phyloP scores from a whole-genome alignment of 2,113 vertebrate genomes.

The Melanocharis versteri region DNA sequence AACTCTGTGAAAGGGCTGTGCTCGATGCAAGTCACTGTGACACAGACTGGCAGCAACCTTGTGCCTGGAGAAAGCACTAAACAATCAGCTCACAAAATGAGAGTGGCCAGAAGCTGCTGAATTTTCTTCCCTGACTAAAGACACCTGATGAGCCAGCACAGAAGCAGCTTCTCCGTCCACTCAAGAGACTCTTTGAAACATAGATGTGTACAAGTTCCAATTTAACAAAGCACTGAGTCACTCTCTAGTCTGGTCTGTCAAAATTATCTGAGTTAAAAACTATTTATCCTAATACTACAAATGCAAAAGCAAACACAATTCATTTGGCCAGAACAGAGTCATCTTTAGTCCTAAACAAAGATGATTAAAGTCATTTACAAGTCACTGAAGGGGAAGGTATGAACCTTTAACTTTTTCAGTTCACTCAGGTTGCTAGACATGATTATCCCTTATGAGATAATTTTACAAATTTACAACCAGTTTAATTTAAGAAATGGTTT shows the following conservation, averaged over 20 bases:
- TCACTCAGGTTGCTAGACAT: not conserved
- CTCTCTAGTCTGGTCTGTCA: not conserved
- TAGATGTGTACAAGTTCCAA: accelerated
- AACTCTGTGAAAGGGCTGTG: not conserved
- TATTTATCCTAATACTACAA: not conserved
- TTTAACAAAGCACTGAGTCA: not conserved
- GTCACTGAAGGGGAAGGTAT: not conserved
- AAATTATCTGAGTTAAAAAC: not conserved
- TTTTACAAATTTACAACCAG: not conserved
- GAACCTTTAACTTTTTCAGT: not conserved
- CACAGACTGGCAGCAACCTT: not conserved
- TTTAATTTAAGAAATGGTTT: not conserved
- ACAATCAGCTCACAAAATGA: not conserved
- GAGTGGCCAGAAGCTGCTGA: not conserved
- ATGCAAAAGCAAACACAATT: not conserved
- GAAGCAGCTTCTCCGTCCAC: not conserved
- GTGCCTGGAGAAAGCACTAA: not conserved
- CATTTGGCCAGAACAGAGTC: not conserved
- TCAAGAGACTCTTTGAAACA: not conserved
- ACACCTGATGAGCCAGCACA: not conserved
- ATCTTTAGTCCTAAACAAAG: not conserved
- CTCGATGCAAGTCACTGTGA: not conserved
- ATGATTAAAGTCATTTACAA: not conserved
- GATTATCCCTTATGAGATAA: not conserved
- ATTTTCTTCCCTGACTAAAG: not conserved